A percentile compares a stretch with the other conserved stretches of the same genome.
phyloP scores from a whole-genome alignment of 1,140 invertebrate genomes.

The Littorina saxatilis region DNA sequence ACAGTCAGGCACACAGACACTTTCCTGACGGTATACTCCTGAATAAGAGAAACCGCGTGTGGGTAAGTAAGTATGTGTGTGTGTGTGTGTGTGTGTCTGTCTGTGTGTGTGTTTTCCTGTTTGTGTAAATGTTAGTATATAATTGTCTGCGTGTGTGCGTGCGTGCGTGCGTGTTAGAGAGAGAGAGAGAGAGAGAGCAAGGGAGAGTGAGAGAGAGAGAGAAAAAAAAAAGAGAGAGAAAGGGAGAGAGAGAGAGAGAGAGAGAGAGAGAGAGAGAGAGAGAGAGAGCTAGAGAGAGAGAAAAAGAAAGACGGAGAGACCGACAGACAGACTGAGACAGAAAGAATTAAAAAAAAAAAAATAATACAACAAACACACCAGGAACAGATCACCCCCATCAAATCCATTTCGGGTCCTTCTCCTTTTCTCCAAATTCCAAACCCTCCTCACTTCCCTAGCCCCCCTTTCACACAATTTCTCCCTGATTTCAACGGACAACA shows the following conservation, averaged over 20 bases:
- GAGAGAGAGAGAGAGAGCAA: too few relatives aligned
- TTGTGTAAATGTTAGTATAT: too few relatives aligned
- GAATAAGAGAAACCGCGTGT: not conserved
- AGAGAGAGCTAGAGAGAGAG: not conserved
- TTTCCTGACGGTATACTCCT: too few relatives aligned
- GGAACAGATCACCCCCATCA: not conserved
- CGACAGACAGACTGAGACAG: not conserved
- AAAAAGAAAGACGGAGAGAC: not conserved
- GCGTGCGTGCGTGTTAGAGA: too few relatives aligned
- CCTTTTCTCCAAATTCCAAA: too few relatives aligned
- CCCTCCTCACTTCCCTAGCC: too few relatives aligned
- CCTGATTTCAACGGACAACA: too few relatives aligned
- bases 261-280: not conserved
- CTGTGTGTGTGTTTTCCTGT: not conserved
- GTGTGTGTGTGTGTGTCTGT: slow-evolving; percentile 14
- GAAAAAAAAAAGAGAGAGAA: not conserved
- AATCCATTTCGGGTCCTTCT: too few relatives aligned
- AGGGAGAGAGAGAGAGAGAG: not conserved
- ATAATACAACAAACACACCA: not conserved
- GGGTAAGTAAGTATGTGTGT: not conserved
- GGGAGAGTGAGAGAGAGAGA: not conserved
- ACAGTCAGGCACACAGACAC: not conserved
- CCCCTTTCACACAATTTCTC: too few relatives aligned
- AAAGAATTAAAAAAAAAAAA: not conserved
- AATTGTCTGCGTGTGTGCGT: too few relatives aligned